A percentile compares a stretch with the other conserved stretches of the same genome.
phyloP scores from a whole-genome alignment of 1,140 invertebrate species.

The Dufourea novaeangliae region DNA sequence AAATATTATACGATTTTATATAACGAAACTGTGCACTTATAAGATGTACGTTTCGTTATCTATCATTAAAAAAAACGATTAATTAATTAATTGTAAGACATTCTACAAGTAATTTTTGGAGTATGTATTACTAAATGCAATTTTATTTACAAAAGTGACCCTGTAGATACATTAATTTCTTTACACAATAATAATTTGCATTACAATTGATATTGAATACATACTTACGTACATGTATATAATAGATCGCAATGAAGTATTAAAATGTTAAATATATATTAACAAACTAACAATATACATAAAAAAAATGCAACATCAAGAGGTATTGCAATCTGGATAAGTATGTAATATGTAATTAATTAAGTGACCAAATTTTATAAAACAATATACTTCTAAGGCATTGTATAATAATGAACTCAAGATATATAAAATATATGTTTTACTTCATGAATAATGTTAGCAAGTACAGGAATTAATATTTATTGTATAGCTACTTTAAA shows the following conservation, averaged over 20 bases:
- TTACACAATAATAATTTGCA: neutral
- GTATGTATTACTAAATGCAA: neutral
- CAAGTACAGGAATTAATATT: neutral
- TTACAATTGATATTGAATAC: neutral
- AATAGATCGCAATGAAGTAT: constrained; percentile 18
- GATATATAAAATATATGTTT: constrained; percentile 3
- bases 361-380: neutral
- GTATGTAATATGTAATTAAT: neutral
- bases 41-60: neutral
- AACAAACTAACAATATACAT: neutral
- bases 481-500: constrained; percentile 23
- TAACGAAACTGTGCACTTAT: neutral
- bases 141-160: constrained; percentile 9
- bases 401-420: neutral
- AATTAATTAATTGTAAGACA: neutral
- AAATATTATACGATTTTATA: neutral
- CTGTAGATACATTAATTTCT: neutral
- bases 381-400: neutral
- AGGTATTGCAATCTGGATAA: neutral
- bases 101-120: neutral
- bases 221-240: neutral
- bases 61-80: neutral
- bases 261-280: neutral
- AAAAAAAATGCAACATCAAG: no score
- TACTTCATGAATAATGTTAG: neutral